Base-by-base conservation (phyloP, 2,113 vertebrate genomes). In the Lasiurus cinereus region DNA sequence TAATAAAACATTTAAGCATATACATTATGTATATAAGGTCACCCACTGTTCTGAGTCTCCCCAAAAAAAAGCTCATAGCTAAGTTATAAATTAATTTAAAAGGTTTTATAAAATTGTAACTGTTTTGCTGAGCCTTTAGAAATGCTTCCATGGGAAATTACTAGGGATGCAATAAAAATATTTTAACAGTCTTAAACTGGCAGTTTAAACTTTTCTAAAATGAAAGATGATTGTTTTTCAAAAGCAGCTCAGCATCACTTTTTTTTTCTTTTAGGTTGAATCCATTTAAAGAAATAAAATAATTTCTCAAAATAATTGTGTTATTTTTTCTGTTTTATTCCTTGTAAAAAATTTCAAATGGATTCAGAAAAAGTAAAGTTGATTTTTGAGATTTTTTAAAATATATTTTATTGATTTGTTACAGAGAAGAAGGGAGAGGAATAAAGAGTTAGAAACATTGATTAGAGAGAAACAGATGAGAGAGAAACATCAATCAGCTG, bases 51-150 rank as follows among this genome's bases (percentile, higher is more conserved):
- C 89, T 96, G 97, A 96, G 97, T 94, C 94, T 97, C 97, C 39
- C 97, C 97, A 24, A 93, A 96, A 97, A 97, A 96, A 97, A 90
- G 78, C 91, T 96, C 94, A 93, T 62, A 97, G 97, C 94, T 96
- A 95, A 96, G 95, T 97, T 97, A 94, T 97, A 97, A 97, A 97
- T 97, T 97, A 97, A 97, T 97, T 97, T 97, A 97, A 97, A 97
- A 94, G 90, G 88, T 97, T 97, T 97, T 97, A 97, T 96, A 94
- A 96, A 97, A 95, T 90, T 97, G 91, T 97, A 97, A 97, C 96
- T 97, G 97, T 96, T 97, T 97, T 95, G 91, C 96, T 96, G 96
- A 97, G 94, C 90, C 94, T 96, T 97, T 96, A 96, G 83, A 96
- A 97, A 96, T 95, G 96, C 95, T 97, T 97, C 83, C 97, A 96